phyloP scores from a whole-genome alignment of 2,797 vertebrate genomes.

The Pangasius sanitwongsei region DNA sequence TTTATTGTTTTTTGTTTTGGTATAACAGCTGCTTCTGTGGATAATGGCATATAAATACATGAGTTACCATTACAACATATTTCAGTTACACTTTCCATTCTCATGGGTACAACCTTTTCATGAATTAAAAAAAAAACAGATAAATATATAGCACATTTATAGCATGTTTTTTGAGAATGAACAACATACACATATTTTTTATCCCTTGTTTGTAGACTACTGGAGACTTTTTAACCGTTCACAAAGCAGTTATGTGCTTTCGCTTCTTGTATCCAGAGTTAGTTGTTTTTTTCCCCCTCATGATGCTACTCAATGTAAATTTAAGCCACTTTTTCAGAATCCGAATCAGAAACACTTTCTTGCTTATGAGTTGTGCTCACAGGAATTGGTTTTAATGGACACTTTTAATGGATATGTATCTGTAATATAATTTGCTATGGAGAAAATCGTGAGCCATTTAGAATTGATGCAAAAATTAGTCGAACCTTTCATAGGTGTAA shows the following conservation, averaged over 20 bases:
- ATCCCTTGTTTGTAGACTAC: not conserved
- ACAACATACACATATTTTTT: not conserved
- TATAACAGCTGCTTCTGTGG: not conserved
- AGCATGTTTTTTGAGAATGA: not conserved
- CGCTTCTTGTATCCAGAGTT: not conserved
- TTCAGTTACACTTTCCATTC: conserved; percentile 3
- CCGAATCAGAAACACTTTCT: not conserved
- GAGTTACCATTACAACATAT: not conserved
- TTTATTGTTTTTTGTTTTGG: conserved; percentile 22
- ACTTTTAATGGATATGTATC: not conserved
- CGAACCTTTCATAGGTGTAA: not conserved
- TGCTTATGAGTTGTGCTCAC: not conserved
- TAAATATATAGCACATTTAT: not conserved
- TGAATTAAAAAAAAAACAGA: conserved; percentile 45
- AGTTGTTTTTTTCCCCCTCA: not conserved
- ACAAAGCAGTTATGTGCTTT: not conserved
- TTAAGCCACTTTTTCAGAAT: not conserved
- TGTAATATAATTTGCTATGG: not conserved
- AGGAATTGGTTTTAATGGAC: not conserved
- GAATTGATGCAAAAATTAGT: not conserved
- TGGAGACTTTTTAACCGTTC: not conserved
- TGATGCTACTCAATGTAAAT: conserved; percentile 1
- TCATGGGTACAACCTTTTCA: conserved; percentile 15
- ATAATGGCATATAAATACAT: conserved; percentile 28
- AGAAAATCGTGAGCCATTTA: not conserved